Conservation (phyloP, 2,113 vertebrate species). For the Trichechus manatus region DNA sequence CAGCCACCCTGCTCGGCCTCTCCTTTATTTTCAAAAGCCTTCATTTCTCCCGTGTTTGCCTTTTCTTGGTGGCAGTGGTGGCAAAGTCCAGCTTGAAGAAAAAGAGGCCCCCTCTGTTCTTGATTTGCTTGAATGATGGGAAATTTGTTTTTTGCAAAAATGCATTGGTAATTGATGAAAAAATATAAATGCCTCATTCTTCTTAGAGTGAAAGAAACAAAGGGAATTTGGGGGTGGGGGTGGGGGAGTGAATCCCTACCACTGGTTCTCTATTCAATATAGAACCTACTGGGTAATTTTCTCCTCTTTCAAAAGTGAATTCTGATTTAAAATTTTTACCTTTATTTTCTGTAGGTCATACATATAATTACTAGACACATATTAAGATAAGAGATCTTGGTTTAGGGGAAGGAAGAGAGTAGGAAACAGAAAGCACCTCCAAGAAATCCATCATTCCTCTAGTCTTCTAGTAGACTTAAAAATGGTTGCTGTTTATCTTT, state of each 20-base stretch:
- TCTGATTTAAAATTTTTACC: slow-evolving; percentile 58
- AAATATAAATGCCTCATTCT: slow-evolving; percentile 44
- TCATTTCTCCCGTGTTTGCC: not conserved
- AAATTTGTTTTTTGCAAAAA: slow-evolving; percentile 10
- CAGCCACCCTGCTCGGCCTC: not conserved
- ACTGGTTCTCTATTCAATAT: not conserved
- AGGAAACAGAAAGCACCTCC: slow-evolving; percentile 30
- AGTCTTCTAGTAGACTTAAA: slow-evolving; percentile 27
- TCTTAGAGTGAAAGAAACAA: slow-evolving; percentile 49
- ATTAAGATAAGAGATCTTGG: slow-evolving; percentile 39
- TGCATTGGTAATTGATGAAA: not conserved
- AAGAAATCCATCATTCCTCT: slow-evolving; percentile 18
- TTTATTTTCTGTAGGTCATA: slow-evolving; percentile 57
- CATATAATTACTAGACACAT: slow-evolving; percentile 24
- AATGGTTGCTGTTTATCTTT: slow-evolving; percentile 47
- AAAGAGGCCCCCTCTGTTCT: not conserved
- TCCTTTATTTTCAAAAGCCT: slow-evolving; percentile 55
- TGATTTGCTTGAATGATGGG: slow-evolving; percentile 39
- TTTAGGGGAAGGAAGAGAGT: slow-evolving; percentile 18
- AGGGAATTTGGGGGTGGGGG: not conserved
- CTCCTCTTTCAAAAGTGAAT: slow-evolving; percentile 62
- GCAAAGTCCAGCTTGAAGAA: slow-evolving; percentile 25
- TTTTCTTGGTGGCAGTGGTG: slow-evolving; percentile 39
- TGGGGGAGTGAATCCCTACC: not conserved
- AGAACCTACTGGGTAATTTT: slow-evolving; percentile 44